phyloP scores from a whole-genome alignment of 1,140 invertebrate species.

The Micrasema minimum region DNA sequence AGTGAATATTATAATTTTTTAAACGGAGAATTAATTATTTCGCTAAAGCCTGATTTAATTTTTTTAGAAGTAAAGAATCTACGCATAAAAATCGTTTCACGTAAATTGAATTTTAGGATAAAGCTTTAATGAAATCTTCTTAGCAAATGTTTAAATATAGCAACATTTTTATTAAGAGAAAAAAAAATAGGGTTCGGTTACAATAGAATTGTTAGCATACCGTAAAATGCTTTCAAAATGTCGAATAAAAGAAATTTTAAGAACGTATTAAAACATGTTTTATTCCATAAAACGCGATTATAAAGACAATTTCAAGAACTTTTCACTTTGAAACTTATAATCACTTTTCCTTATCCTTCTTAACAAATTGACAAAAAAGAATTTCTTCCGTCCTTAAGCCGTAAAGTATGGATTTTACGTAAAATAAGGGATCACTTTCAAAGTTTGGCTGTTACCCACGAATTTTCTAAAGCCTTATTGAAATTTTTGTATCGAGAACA shows the following conservation, averaged over 20 bases:
- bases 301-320: conserved; percentile 39
- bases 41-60: no score
- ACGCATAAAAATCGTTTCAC: no score
- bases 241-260: conserved; percentile 25
- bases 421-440: conserved; percentile 33
- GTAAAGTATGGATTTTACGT: conserved; percentile 30
- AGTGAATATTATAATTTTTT: no score
- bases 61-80: no score
- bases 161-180: conserved; percentile 5
- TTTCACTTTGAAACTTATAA: conserved; percentile 41
- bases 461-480: conserved; percentile 22
- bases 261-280: conserved; percentile 32
- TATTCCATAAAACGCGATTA: conserved; percentile 39
- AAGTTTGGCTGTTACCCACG: conserved; percentile 19
- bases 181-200: neutral
- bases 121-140: neutral
- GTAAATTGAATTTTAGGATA: neutral
- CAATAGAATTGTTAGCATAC: conserved; percentile 6
- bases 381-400: conserved; percentile 20
- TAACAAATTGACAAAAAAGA: conserved; percentile 42
- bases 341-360: conserved; percentile 40
- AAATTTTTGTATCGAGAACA: conserved; percentile 21
- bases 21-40: no score
- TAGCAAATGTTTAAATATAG: neutral
- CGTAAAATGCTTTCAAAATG: conserved; percentile 27